Evolutionary conservation across 2,888 invertebrate genomes (phyloP).

Genomic region (Erebia epiphron): DNA sequence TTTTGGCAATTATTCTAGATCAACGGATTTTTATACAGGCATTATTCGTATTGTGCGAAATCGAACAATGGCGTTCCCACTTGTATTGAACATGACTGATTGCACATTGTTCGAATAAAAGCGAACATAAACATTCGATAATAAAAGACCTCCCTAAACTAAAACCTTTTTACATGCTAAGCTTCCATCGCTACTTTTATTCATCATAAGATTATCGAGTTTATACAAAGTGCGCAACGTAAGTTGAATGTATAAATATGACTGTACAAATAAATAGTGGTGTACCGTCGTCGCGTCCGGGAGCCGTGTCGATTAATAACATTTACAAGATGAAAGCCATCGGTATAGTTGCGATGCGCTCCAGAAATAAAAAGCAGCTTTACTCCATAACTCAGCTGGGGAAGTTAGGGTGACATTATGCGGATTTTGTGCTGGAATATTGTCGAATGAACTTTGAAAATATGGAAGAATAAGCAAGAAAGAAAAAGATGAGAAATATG

Average conservation of each 20-base stretch:
- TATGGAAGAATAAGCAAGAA: not conserved
- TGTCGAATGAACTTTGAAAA: not conserved
- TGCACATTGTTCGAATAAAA: conserved; percentile 69
- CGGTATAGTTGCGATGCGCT: conserved; percentile 73
- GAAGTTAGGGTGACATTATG: conserved; percentile 56
- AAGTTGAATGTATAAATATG: conserved; percentile 18
- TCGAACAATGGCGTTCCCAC: conserved; percentile 64
- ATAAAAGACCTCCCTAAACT: conserved; percentile 30
- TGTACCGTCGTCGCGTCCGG: conserved; percentile 62
- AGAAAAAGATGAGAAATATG: too few species aligned
- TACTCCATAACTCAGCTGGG: conserved; percentile 74
- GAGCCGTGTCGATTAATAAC: conserved; percentile 80
- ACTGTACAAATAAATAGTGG: conserved; percentile 38
- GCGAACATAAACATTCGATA: conserved; percentile 70
- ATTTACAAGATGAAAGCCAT: conserved; percentile 81
- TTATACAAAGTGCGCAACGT: conserved; percentile 33
- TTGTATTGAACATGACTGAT: conserved; percentile 76
- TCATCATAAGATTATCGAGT: not conserved
- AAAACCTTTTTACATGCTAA: conserved; percentile 1
- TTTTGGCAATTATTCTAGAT: conserved; percentile 44
- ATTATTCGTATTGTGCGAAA: conserved; percentile 48
- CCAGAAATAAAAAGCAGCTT: conserved; percentile 78
- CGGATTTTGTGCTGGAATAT: conserved; percentile 1
- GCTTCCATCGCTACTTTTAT: conserved; percentile 33
- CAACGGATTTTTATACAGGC: conserved; percentile 40